Conservation (phyloP, 2,888 invertebrate species). For the Diogma glabrata region DNA sequence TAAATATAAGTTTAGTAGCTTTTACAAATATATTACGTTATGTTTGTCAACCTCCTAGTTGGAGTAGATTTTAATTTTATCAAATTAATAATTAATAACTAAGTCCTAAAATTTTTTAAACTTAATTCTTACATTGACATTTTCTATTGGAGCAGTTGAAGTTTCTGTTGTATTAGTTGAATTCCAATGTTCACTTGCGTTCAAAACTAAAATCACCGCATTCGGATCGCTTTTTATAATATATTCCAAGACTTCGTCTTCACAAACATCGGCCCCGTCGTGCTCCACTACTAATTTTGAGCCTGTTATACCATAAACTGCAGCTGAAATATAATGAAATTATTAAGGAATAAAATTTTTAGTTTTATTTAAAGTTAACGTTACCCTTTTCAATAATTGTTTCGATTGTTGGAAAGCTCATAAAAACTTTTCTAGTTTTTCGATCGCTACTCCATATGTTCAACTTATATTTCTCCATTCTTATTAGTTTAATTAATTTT, state of each 20-base stretch:
- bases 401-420: not conserved
- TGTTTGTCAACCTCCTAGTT: too few species aligned
- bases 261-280: not conserved
- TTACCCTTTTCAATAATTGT: not conserved
- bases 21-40: too few species aligned
- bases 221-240: not conserved
- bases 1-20: too few species aligned
- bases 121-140: not conserved
- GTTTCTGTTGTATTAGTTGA: not conserved
- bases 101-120: not conserved
- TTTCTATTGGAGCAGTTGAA: conserved; percentile 1
- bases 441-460: not conserved
- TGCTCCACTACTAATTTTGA: not conserved
- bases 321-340: not conserved
- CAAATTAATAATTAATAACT: too few species aligned
- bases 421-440: not conserved
- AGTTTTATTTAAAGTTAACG: not conserved
- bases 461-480: not conserved
- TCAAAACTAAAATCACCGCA: not conserved
- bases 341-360: not conserved
- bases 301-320: not conserved
- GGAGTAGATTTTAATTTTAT: too few species aligned
- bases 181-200: not conserved
- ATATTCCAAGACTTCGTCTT: not conserved
- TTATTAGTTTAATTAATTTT: too few species aligned